phyloP scores from a whole-genome alignment of 1,140 invertebrate species.

The Chironomus tepperi region DNA sequence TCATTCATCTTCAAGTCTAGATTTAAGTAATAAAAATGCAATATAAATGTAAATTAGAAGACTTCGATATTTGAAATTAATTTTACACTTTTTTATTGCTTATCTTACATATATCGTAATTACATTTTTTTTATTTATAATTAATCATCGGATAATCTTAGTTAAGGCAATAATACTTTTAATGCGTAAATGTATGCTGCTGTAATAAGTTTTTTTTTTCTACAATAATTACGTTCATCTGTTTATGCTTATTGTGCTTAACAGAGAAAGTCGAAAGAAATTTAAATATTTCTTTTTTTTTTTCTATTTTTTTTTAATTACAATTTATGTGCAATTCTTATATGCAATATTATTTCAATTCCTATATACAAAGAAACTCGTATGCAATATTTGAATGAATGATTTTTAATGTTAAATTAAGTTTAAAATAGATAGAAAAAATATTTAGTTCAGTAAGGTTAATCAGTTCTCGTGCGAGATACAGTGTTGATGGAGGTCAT shows the following conservation, averaged over 20 bases:
- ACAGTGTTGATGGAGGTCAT: neutral
- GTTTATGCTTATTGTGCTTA: too few species aligned
- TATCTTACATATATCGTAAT: neutral
- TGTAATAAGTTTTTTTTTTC: neutral
- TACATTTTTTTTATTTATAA: neutral
- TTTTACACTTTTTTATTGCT: neutral
- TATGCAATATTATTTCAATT: neutral
- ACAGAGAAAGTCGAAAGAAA: neutral
- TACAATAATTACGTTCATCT: neutral
- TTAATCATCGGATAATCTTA: neutral
- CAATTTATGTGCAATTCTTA: neutral
- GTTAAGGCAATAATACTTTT: neutral
- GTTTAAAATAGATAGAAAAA: neutral
- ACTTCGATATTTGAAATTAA: conserved; percentile 8
- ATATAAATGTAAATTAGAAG: neutral
- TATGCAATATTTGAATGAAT: neutral
- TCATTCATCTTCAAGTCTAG: neutral
- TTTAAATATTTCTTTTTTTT: neutral
- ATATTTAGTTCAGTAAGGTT: neutral
- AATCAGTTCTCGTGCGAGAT: neutral
- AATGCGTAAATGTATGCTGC: neutral
- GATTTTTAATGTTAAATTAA: neutral
- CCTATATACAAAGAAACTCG: neutral
- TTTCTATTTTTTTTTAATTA: too few species aligned
- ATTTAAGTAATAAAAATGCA: neutral